Evolutionary conservation across 2,113 vertebrate genomes (phyloP), one percentile per base, ranked within the genome.

Genomic region (Oceanites oceanicus): DNA sequence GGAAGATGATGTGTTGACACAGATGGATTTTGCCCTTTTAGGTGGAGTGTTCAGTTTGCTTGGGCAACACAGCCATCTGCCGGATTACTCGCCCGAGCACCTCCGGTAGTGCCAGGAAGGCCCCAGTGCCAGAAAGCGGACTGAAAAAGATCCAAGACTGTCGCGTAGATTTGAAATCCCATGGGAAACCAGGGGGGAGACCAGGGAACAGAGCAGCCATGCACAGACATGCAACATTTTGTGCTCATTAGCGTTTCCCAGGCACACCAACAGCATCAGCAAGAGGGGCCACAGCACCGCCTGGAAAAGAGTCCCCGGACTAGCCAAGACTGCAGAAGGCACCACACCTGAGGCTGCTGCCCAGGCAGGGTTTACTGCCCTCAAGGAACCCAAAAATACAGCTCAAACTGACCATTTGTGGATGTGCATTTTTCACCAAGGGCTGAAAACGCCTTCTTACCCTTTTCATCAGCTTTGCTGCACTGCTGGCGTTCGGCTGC

Each of bases 21-120:
- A 95, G 95, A 95, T 91, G 88, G 89, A 71, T 92, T 92, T 62
- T 96, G 79, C 79, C 91, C 92, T 92, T 96, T 96, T 86, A 89
- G 86, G 91, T 92, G 72, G 50, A 91, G 86, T 26, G 0, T 44
- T 71, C 72, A 15, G 68, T 94, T 96, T 95, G 89, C 91, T 97
- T 86, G 63, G 86, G 68, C 86, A 97, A 93, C 86, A 89, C 76
- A 89, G 70, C 72, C 91, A 96, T 94, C 94, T 96, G 94, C 72
- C 0, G 2, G 90, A 61, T 91, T 53, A 62, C 63, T 89, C 1
- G 2, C 66, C 85, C 7, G 0, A 93, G 74, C 70, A 72, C 42
- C 50, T 74, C 63, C 0, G 0, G 84, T 10, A 77, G 45, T 81
- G 94, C 80, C 89, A 94, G 67, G 10, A 80, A 6, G 7, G 82